Conservation (phyloP, 2,113 vertebrate genomes). For the Pontoporia blainvillei region DNA sequence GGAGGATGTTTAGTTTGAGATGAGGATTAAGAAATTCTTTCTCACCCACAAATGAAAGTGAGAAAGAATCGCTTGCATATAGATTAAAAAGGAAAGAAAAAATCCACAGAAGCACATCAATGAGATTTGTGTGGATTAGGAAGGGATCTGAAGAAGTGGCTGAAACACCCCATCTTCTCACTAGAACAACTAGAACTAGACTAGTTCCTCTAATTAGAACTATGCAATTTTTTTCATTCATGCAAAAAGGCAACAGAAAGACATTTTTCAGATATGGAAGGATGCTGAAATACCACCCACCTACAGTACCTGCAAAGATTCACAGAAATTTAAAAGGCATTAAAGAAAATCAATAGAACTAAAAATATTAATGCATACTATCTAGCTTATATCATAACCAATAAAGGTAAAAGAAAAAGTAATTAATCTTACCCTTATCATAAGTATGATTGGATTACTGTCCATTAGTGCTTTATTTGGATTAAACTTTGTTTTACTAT, state of each 20-base stretch:
- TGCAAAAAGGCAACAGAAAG: conserved; percentile 15
- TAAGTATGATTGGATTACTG: conserved; percentile 77
- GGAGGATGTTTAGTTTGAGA: neutral
- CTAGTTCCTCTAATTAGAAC: neutral
- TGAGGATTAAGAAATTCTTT: neutral
- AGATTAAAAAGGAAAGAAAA: neutral
- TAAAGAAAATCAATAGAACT: neutral
- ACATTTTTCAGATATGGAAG: neutral
- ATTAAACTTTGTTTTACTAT: conserved; percentile 71
- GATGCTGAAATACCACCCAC: neutral
- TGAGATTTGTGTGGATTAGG: neutral
- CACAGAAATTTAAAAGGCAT: neutral
- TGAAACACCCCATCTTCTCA: neutral
- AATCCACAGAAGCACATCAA: neutral
- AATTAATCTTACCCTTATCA: conserved; percentile 78
- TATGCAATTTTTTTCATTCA: neutral
- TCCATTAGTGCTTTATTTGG: conserved; percentile 64
- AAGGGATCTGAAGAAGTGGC: neutral
- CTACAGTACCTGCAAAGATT: neutral
- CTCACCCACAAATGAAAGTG: neutral
- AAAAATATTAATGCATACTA: neutral
- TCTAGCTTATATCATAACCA: neutral
- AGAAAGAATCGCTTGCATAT: neutral
- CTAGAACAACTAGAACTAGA: neutral
- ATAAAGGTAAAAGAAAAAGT: neutral